These are phyloP conservation scores for Baronia brevicornis DNA, from an alignment of 2,888 invertebrate genomes.

Conservation along the genomic window DNA sequence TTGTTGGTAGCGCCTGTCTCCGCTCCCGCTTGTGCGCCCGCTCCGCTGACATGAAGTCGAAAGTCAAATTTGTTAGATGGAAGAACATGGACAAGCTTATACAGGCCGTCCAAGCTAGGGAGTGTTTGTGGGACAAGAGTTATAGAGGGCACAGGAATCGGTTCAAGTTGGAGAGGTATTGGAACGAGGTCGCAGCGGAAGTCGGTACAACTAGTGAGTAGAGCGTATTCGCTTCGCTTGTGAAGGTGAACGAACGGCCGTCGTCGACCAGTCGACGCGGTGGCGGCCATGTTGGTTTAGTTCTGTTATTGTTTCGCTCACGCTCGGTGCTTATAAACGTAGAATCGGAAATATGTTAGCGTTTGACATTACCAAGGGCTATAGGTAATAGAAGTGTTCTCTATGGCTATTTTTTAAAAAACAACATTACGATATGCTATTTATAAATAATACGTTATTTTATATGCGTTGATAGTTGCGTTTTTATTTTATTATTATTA, in stretches of 20 bases:
- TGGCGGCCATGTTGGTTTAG: constrained; percentile 25
- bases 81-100: constrained; percentile 67
- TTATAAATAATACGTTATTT: too few relatives aligned
- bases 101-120: constrained; percentile 65
- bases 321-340: not conserved
- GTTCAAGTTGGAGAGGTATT: constrained; percentile 64
- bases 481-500: too few relatives aligned
- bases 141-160: constrained; percentile 64
- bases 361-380: too few relatives aligned
- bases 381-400: too few relatives aligned
- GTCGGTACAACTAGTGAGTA: constrained; percentile 67
- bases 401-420: too few relatives aligned
- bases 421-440: too few relatives aligned
- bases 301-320: too few relatives aligned
- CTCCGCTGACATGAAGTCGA: constrained; percentile 48
- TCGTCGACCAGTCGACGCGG: constrained; percentile 15
- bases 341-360: not conserved
- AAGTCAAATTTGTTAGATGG: constrained; percentile 47
- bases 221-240: constrained; percentile 22
- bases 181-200: constrained; percentile 67
- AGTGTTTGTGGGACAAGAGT: constrained; percentile 66
- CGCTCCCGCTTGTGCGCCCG: constrained; percentile 50
- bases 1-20: constrained; percentile 34
- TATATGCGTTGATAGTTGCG: too few relatives aligned
- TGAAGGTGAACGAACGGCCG: constrained; percentile 37